Conservation (phyloP, 2,797 vertebrate species). For the Pseudomugil gertrudae region DNA sequence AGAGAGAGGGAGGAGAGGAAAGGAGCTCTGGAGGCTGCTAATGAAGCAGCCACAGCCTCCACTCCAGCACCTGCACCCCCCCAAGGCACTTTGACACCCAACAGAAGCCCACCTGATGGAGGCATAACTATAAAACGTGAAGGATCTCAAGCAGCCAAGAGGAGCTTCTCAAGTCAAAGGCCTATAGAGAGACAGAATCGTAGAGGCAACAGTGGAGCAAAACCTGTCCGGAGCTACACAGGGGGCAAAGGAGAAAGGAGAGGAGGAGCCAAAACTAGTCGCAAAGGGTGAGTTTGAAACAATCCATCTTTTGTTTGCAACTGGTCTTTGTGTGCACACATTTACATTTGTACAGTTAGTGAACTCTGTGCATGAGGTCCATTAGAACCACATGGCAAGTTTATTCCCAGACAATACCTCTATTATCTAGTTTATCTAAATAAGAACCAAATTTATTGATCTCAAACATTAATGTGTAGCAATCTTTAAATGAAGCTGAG, state of each 20-base stretch:
- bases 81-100: conserved; percentile 73
- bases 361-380: conserved; percentile 5
- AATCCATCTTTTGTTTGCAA: conserved; percentile 30
- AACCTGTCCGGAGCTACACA: conserved; percentile 89
- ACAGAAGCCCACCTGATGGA: conserved; percentile 78
- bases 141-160: conserved; percentile 87
- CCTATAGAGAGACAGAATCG: conserved; percentile 94
- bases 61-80: conserved; percentile 48
- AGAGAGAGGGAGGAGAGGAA: conserved; percentile 95
- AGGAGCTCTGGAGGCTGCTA: conserved; percentile 83
- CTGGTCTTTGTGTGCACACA: conserved; percentile 26
- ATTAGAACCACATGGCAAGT: conserved; percentile 6
- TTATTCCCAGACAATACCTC: conserved; percentile 26
- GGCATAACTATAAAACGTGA: conserved; percentile 86
- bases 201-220: conserved; percentile 89
- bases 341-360: conserved; percentile 39
- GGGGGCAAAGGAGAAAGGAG: conserved; percentile 92
- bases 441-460: neutral
- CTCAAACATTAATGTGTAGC: neutral
- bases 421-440: conserved; percentile 28
- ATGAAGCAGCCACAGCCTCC: conserved; percentile 67
- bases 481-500: neutral
- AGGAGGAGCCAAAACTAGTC: conserved; percentile 88
- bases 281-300: conserved; percentile 89
- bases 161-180: conserved; percentile 97